Conservation (phyloP, 2,797 vertebrate species). For the Acanthis flammea region DNA sequence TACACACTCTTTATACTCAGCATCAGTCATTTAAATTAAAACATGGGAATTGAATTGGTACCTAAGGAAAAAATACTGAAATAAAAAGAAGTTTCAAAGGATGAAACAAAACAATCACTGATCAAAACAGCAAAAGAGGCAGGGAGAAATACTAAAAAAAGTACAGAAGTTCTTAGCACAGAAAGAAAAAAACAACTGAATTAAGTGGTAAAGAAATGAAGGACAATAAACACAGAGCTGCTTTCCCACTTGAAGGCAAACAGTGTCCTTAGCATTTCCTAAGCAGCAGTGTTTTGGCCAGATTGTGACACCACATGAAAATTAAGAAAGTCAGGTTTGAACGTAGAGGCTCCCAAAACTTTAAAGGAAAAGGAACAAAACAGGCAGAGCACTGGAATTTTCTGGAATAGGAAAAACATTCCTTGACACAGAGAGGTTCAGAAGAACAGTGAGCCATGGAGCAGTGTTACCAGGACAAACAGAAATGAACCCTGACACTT, state of each 20-base stretch:
- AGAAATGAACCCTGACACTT: background rate
- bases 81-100: background rate
- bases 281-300: background rate
- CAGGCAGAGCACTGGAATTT: background rate
- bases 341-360: background rate
- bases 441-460: background rate
- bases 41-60: background rate
- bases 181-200: background rate
- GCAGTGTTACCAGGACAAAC: background rate
- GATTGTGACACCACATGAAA: background rate
- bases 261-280: background rate
- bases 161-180: background rate
- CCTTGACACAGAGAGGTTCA: background rate
- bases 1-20: rapidly evolving
- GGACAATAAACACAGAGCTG: background rate
- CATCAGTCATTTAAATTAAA: background rate
- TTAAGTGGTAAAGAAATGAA: background rate
- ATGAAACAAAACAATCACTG: background rate
- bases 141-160: background rate
- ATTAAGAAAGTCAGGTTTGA: background rate
- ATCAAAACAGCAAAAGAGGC: background rate
- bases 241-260: background rate
- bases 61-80: background rate
- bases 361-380: background rate
- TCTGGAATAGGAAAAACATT: background rate